Evolutionary conservation across 2,888 invertebrate genomes (phyloP).

Genomic region (Drosophila affinis): DNA sequence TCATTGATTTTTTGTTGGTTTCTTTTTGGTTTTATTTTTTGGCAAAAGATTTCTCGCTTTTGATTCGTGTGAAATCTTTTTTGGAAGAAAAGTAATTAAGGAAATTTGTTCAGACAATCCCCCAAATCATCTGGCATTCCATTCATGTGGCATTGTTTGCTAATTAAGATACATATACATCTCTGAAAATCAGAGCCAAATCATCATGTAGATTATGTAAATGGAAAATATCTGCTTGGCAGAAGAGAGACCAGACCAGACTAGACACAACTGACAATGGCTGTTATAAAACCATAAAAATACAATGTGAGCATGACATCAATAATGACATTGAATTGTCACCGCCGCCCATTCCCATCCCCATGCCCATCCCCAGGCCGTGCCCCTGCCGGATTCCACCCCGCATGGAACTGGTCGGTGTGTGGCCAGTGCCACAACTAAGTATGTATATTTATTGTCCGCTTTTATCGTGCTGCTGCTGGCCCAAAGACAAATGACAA

Average conservation of each 20-base stretch:
- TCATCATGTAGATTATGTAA: slow-evolving; percentile 53
- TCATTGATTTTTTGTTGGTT: slow-evolving; percentile 17
- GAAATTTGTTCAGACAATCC: not conserved
- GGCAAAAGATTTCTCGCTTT: slow-evolving; percentile 6
- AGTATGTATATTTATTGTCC: slow-evolving; percentile 38
- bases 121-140: not conserved
- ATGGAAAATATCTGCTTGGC: not conserved
- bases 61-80: slow-evolving; percentile 28
- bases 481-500: slow-evolving; percentile 34
- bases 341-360: not conserved
- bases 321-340: slow-evolving; percentile 76
- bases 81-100: slow-evolving; percentile 24
- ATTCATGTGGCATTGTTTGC: too few species aligned
- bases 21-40: not conserved
- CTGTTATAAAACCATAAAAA: slow-evolving; percentile 68
- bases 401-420: not conserved
- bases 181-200: not conserved
- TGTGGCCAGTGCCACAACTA: slow-evolving; percentile 17
- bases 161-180: too few species aligned
- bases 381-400: not conserved
- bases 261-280: not conserved
- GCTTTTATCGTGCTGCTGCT: slow-evolving; percentile 30
- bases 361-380: not conserved
- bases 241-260: not conserved
- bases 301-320: slow-evolving; percentile 69